Base-by-base conservation (phyloP, 2,113 vertebrate species). In the Vombatus ursinus region DNA sequence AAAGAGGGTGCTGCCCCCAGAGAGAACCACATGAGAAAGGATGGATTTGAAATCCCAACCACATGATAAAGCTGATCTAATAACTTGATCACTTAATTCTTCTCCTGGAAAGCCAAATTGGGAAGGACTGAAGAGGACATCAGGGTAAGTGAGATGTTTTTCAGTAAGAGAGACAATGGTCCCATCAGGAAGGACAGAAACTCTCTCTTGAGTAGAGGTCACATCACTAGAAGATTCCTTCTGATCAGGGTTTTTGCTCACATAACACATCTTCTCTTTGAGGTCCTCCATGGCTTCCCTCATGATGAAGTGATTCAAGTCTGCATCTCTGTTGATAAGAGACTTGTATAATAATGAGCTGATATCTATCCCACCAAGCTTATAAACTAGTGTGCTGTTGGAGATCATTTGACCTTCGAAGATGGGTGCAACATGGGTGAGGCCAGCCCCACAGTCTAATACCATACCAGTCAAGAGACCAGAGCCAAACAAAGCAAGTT, bases 1-100 rank as follows among this genome's bases (percentile, higher is more conserved):
- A 97, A 99, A 99, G 99, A 99, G 99, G 96, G 99, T 99, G 97
- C 99, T 99, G 31, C 99, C 99, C 1, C 99, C 99, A 0, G 99
- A 99, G 92, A 99, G 98, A 57, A 99, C 99, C 10, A 99, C 99
- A 98, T 99, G 99, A 97, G 99, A 99, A 5, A 99, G 99, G 93
- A 99, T 98, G 91, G 99, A 99, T 96, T 99, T 99, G 37, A 44
- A 84, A 84, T 84, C 44, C 68, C n/a, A 23, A 84, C n/a, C 68
- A 23, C 68, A 23, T 44, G 68, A 84, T 44, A 44, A 23, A 16
- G 68, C 68, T 96, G 98, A 98, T 98, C 2, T 44, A 84, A 44
- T 8, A 84, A 84, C 8, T 22, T 2, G 8, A 8, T 23, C 16
- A 22, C n/a, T 98, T 96, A 99, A 99, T 1, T 99, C 99, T 0